phyloP scores from a whole-genome alignment of 2,888 invertebrate genomes.

The Eupithecia subfuscata region DNA sequence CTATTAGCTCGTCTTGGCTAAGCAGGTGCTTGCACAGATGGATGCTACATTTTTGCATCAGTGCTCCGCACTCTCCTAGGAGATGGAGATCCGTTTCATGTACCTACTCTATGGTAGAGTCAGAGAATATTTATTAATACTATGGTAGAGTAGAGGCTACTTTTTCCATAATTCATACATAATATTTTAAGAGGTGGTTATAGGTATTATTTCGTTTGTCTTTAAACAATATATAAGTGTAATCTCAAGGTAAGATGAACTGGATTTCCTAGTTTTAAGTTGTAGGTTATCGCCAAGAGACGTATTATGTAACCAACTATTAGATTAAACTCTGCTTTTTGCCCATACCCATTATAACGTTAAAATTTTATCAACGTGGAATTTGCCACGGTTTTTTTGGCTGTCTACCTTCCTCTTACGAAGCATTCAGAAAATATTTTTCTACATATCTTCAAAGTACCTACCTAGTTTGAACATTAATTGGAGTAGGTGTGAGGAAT shows the following conservation, averaged over 20 bases:
- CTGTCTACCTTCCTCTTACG: not conserved
- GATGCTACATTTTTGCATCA: no score
- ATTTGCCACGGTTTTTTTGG: not conserved
- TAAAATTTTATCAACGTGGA: not conserved
- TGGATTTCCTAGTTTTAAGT: conserved; percentile 5
- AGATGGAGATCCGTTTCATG: no score
- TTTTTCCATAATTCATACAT: no score
- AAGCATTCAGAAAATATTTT: not conserved
- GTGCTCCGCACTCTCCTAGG: no score
- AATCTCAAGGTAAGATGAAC: not conserved
- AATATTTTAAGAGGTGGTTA: no score
- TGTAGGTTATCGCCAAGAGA: not conserved
- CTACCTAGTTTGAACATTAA: not conserved
- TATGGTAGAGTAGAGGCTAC: no score
- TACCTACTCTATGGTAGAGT: no score
- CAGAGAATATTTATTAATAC: no score
- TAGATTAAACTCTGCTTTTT: not conserved
- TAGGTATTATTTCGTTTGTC: not conserved
- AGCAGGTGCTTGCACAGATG: no score
- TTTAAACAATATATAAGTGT: not conserved
- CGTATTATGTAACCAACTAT: not conserved
- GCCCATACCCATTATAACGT: not conserved
- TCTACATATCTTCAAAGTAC: not conserved
- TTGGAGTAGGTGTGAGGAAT: not conserved
- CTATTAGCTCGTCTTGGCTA: no score